These are phyloP conservation scores for Cephus pulcher DNA, from an alignment of 2,888 invertebrate species.

Conservation along the genomic window DNA sequence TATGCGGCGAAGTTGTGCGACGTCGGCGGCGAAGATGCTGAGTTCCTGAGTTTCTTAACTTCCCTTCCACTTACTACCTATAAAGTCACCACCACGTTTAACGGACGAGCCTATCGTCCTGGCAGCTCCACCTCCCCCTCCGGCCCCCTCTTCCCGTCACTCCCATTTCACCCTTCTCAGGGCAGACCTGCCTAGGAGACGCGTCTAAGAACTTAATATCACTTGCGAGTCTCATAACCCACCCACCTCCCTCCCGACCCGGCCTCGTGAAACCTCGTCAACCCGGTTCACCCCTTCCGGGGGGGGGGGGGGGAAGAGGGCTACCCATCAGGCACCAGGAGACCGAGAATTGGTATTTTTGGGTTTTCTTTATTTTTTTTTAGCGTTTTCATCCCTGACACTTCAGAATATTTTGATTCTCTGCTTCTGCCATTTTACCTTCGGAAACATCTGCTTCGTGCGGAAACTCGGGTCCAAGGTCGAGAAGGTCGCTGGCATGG, in stretches of 20 bases:
- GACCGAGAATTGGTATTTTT: neutral
- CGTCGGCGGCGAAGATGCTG: slow-evolving; percentile 44
- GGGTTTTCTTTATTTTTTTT: neutral
- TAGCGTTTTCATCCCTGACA: neutral
- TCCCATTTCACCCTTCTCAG: neutral
- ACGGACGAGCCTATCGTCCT: neutral
- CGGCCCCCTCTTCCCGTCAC: neutral
- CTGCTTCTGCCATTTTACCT: neutral
- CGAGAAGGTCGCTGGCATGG: neutral
- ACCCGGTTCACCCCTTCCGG: no score
- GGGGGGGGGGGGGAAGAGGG: no score
- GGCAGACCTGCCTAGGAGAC: neutral
- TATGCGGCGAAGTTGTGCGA: slow-evolving; percentile 50
- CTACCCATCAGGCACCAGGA: neutral
- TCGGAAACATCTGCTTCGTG: neutral
- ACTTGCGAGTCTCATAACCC: neutral
- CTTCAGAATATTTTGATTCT: neutral
- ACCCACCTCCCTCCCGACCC: neutral
- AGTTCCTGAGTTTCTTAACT: slow-evolving; percentile 43
- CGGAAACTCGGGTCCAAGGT: neutral
- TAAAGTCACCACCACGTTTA: neutral
- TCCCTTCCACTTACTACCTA: slow-evolving; percentile 1
- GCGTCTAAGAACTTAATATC: slow-evolving; percentile 3
- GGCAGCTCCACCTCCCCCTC: neutral
- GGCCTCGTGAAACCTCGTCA: no score